phyloP scores from a whole-genome alignment of 1,140 invertebrate genomes.

The Coptotermes formosanus region DNA sequence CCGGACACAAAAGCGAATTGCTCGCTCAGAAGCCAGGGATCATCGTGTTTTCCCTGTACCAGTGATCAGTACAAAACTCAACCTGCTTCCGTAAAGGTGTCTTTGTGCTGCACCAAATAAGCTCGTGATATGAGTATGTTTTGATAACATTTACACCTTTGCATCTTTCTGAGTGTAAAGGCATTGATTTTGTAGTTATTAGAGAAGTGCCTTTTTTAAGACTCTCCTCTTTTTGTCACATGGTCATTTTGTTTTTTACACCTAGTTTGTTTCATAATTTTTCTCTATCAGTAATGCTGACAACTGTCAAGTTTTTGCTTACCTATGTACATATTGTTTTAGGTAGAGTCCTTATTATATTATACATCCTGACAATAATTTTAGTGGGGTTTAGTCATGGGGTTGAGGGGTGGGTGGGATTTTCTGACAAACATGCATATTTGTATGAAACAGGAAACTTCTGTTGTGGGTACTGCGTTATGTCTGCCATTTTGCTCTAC shows the following conservation, averaged over 20 bases:
- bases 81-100: slow-evolving; percentile 37
- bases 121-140: slow-evolving; percentile 37
- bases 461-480: background rate
- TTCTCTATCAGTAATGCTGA: background rate
- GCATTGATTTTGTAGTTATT: slow-evolving; percentile 38
- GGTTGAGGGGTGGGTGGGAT: background rate
- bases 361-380: slow-evolving; percentile 31
- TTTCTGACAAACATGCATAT: slow-evolving; percentile 5
- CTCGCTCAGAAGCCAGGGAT: slow-evolving; percentile 32
- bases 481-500: slow-evolving; percentile 8
- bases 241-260: slow-evolving; percentile 34
- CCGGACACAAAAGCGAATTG: slow-evolving; percentile 43
- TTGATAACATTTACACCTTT: slow-evolving; percentile 26
- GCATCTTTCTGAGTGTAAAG: slow-evolving; percentile 24
- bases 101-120: slow-evolving; percentile 38
- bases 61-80: slow-evolving; percentile 49
- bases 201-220: slow-evolving; percentile 50
- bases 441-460: slow-evolving; percentile 14
- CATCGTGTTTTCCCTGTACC: slow-evolving; percentile 46
- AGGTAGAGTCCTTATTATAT: background rate
- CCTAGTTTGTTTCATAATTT: slow-evolving; percentile 38
- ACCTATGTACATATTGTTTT: slow-evolving; percentile 23
- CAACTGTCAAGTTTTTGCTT: slow-evolving; percentile 5
- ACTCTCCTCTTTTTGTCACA: slow-evolving; percentile 22
- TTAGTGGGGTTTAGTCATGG: slow-evolving; percentile 25